Percentiles rank a stretch among this genome's conserved stretches.
Conservation (phyloP, 2,113 vertebrate genomes). For the Stegastes partitus region DNA sequence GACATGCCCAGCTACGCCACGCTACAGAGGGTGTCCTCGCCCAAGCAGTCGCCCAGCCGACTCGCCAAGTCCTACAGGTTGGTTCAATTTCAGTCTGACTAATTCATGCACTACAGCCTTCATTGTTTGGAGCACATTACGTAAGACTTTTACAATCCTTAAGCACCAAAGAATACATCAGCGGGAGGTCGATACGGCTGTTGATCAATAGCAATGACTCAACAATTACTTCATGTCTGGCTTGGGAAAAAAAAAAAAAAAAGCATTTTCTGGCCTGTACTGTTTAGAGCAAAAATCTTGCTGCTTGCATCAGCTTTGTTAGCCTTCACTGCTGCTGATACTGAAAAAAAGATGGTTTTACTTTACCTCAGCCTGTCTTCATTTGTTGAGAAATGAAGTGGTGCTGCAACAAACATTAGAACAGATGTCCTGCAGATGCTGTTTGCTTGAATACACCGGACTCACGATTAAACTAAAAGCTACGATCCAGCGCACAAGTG, state of each 20-base stretch:
- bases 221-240: conserved; percentile 24
- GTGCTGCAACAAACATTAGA: neutral
- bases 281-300: neutral
- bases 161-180: conserved; percentile 7
- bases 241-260: conserved; percentile 22
- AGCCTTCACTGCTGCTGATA: neutral
- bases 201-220: conserved; percentile 33
- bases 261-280: neutral
- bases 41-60: conserved; percentile 95
- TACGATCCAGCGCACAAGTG: neutral
- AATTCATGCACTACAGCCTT: neutral
- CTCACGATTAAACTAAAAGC: neutral
- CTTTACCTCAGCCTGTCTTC: neutral
- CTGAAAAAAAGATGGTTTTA: neutral
- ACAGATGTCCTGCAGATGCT: neutral
- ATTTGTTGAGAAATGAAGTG: neutral
- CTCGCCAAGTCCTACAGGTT: conserved; percentile 96
- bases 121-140: neutral
- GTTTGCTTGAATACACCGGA: neutral
- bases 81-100: conserved; percentile 1
- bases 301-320: neutral
- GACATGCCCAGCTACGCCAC: conserved; percentile 93
- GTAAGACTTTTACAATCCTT: neutral
- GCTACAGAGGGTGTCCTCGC: conserved; percentile 91
- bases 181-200: neutral